These are phyloP conservation scores for Garra rufa DNA, from an alignment of 2,113 vertebrate species.

Conservation along the genomic window DNA sequence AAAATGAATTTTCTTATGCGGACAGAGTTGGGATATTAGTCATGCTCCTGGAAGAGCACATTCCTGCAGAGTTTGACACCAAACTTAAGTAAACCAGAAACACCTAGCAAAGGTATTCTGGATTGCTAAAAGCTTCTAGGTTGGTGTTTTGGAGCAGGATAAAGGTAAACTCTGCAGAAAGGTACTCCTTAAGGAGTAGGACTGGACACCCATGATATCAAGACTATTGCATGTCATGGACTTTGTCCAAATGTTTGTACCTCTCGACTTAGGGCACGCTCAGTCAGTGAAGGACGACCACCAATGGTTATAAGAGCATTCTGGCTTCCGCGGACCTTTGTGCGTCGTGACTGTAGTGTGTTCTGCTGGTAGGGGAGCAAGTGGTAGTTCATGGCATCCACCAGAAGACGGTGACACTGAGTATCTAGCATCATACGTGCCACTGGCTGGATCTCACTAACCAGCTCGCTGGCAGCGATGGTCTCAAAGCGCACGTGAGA, in stretches of 20 bases:
- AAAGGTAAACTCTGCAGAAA: not conserved
- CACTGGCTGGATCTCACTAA: conserved; percentile 83
- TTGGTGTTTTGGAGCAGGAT: not conserved
- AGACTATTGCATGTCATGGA: not conserved
- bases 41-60: not conserved
- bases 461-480: conserved; percentile 82
- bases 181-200: not conserved
- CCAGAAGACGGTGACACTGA: conserved; percentile 82
- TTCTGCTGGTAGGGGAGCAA: conserved; percentile 86
- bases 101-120: not conserved
- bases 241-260: conserved; percentile 53
- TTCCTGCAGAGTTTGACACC: not conserved
- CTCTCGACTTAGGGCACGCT: conserved; percentile 83
- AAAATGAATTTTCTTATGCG: not conserved
- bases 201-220: not conserved
- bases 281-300: conserved; percentile 78
- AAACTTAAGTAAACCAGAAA: not conserved
- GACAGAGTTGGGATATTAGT: too few species aligned
- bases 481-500: conserved; percentile 80
- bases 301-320: conserved; percentile 78
- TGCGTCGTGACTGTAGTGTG: conserved; percentile 79
- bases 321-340: conserved; percentile 77
- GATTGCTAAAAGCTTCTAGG: not conserved
- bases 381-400: conserved; percentile 91
- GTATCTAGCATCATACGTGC: conserved; percentile 84